Evolutionary conservation across 2,888 invertebrate species (phyloP).

Genomic region (Blera fallax): DNA sequence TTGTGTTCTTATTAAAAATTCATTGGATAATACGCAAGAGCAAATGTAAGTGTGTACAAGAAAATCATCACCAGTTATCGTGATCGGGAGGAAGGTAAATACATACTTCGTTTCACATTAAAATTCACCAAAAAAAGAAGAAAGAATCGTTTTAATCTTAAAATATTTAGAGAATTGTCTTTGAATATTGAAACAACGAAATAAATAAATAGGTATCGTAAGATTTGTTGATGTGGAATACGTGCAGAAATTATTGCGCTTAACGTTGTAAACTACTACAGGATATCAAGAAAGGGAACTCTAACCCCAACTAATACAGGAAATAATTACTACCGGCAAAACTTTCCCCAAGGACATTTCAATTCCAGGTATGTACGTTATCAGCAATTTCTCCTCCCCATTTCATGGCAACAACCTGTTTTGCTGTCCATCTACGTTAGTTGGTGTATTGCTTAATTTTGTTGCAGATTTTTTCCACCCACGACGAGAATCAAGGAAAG

Average conservation of each 20-base stretch:
- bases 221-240: neutral
- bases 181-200: neutral
- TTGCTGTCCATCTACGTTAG: neutral
- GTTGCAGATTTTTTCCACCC: neutral
- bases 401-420: slow-evolving; percentile 21
- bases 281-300: neutral
- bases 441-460: slow-evolving; percentile 10
- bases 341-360: slow-evolving; percentile 3
- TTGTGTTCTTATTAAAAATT: slow-evolving; percentile 26
- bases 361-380: slow-evolving; percentile 6
- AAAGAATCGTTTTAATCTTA: neutral
- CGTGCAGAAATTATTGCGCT: neutral
- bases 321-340: slow-evolving; percentile 18
- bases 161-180: neutral
- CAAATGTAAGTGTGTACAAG: neutral
- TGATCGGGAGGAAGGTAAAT: neutral
- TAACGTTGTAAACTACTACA: neutral
- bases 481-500: neutral
- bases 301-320: neutral
- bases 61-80: too few species aligned
- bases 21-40: slow-evolving; percentile 4
- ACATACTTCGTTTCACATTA: neutral
- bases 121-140: neutral
- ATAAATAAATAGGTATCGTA: neutral
- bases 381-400: neutral